Evolutionary conservation across 2,888 invertebrate genomes (phyloP), one percentile per base, ranked within the genome.

Genomic region (Sphinx pinastri): DNA sequence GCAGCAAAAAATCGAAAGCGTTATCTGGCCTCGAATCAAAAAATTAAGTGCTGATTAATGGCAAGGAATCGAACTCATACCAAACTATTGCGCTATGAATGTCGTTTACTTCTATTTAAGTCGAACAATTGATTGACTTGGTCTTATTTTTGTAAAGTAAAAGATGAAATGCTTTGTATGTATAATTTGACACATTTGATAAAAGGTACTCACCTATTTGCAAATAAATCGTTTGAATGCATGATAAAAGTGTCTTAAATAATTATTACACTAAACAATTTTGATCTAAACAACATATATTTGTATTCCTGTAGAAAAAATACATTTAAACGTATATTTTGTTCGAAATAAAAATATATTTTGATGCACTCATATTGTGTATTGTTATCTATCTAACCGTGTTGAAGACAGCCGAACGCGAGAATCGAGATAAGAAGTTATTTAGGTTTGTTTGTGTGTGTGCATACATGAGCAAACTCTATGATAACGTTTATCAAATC

Each of bases 371-470:
- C 59, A 59, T 59, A 60, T n/a, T 52, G 55, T 19, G 63, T 63
- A 19, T 45, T 63, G 63, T 63, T 63, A 63, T 63, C 60, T 57
- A 57, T 63, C 60, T 63, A 19, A 49, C 63, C 47, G n/a, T 7
- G 12, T 63, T 63, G 19, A 25, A 49, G 31, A 63, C 47, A 63
- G 49, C 13, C 63, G 47, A 63, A 63, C 19, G 19, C 19, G 19
- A 49, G n/a, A n/a, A n/a, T n/a, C n/a, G n/a, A n/a, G 63, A 63
- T 63, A 63, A 63, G 49, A 67, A 66, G 57, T 49, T 70, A 70
- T 70, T 70, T 70, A 63, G 70, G 66, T 66, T 58, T 57, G 11
- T 55, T 57, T 57, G 66, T 31, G n/a, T 47, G 38, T 25, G 38
- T 54, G 10, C 31, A 58, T 49, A n/a, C 49, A 55, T 14, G 66